Evolutionary conservation across 2,797 vertebrate species (phyloP).

Genomic region (Tamandua tetradactyla): DNA sequence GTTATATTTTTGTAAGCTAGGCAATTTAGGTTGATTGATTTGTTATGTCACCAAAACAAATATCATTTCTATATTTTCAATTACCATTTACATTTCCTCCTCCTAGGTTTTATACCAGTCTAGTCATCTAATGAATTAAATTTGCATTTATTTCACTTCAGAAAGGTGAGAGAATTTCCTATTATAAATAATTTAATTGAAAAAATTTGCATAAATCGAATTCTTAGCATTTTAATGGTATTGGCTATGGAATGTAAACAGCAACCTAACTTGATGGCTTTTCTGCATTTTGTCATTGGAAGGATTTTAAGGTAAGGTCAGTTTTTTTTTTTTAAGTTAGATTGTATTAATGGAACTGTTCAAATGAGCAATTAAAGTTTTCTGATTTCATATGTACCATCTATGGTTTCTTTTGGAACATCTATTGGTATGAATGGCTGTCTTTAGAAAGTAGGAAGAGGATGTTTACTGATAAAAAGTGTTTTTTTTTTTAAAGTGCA

Average conservation of each 20-base stretch:
- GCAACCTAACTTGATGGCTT: not conserved
- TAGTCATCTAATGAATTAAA: conserved; percentile 75
- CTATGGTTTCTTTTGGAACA: conserved; percentile 65
- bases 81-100: conserved; percentile 70
- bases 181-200: conserved; percentile 65
- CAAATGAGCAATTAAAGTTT: conserved; percentile 62
- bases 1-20: conserved; percentile 74
- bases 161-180: conserved; percentile 70
- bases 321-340: conserved; percentile 37
- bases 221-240: conserved; percentile 64
- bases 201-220: conserved; percentile 71
- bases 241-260: conserved; percentile 65
- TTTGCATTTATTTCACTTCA: conserved; percentile 77
- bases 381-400: conserved; percentile 63
- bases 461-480: conserved; percentile 50
- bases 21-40: conserved; percentile 75
- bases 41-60: conserved; percentile 72
- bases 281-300: conserved; percentile 33
- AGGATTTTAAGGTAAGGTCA: conserved; percentile 56
- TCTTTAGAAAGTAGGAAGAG: not conserved
- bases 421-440: not conserved
- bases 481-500: not conserved
- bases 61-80: conserved; percentile 72
- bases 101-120: conserved; percentile 77
- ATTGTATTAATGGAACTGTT: conserved; percentile 59